phyloP scores from a whole-genome alignment of 2,797 vertebrate genomes.

The Tympanoctomys barrerae region DNA sequence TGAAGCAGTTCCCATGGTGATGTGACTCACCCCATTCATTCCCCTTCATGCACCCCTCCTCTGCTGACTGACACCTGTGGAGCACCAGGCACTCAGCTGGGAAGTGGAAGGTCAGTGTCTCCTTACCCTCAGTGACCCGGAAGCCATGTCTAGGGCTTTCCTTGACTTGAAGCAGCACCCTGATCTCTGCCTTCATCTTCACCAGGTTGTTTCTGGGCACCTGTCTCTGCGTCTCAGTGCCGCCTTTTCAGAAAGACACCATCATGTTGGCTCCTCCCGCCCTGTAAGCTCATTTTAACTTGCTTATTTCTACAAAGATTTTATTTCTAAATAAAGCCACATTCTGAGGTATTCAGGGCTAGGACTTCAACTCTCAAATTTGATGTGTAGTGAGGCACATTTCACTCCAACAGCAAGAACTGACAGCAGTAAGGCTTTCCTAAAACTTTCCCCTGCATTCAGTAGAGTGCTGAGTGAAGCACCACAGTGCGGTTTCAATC shows the following conservation, averaged over 20 bases:
- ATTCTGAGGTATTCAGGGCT: too few species aligned
- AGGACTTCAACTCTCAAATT: not conserved
- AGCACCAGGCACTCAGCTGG: too few species aligned
- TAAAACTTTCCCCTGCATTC: too few species aligned
- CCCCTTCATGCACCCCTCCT: rapidly evolving
- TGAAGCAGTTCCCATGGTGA: not conserved
- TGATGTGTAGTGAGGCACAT: not conserved
- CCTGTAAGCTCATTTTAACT: not conserved
- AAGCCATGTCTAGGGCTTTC: not conserved
- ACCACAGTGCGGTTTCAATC: not conserved
- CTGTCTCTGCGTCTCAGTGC: not conserved
- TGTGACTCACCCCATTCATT: rapidly evolving
- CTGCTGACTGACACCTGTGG: rapidly evolving
- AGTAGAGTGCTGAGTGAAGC: not conserved
- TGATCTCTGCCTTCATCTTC: not conserved
- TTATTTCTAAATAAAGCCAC: not conserved
- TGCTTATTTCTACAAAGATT: not conserved
- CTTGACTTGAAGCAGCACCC: not conserved
- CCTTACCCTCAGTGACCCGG: too few species aligned
- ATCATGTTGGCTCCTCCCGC: not conserved
- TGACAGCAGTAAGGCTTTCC: not conserved
- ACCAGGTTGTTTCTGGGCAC: rapidly evolving
- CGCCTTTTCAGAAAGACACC: not conserved
- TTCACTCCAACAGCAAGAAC: not conserved
- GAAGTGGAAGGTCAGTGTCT: rapidly evolving